These are phyloP conservation scores for Clostera curtula DNA, from an alignment of 2,888 invertebrate genomes.

Conservation along the genomic window DNA sequence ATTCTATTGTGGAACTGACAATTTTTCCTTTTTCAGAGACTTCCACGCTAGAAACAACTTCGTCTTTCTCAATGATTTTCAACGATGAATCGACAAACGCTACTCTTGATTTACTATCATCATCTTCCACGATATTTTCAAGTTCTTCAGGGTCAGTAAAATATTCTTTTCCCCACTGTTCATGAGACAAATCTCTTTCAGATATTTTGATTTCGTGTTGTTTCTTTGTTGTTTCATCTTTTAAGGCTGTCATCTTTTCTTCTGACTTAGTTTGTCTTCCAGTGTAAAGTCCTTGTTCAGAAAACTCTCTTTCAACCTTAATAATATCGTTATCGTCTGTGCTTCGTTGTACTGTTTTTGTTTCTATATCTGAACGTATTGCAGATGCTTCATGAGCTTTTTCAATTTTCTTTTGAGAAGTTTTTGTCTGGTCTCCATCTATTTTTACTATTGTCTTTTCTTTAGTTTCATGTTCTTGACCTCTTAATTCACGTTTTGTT, in stretches of 20 bases:
- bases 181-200: constrained; percentile 67
- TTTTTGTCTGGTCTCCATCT: constrained; percentile 66
- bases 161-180: constrained; percentile 73
- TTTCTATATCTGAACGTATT: constrained; percentile 63
- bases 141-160: constrained; percentile 66
- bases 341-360: constrained; percentile 58
- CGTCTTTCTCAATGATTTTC: constrained; percentile 65
- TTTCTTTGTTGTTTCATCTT: constrained; percentile 64
- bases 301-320: constrained; percentile 59
- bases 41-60: constrained; percentile 58
- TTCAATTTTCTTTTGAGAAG: constrained; percentile 67
- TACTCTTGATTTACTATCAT: constrained; percentile 49
- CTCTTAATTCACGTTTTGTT: constrained; percentile 61
- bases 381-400: constrained; percentile 69
- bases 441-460: constrained; percentile 63
- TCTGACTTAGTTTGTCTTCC: constrained; percentile 63
- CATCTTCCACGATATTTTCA: constrained; percentile 62
- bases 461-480: constrained; percentile 65
- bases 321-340: constrained; percentile 58
- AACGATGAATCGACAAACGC: constrained; percentile 60
- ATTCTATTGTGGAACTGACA: constrained; percentile 59
- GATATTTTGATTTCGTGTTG: constrained; percentile 69
- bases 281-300: constrained; percentile 62
- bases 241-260: constrained; percentile 68
- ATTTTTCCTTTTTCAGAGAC: constrained; percentile 65